Evolutionary conservation across 2,888 invertebrate genomes (phyloP).

Genomic region (Heliconius hortense): DNA sequence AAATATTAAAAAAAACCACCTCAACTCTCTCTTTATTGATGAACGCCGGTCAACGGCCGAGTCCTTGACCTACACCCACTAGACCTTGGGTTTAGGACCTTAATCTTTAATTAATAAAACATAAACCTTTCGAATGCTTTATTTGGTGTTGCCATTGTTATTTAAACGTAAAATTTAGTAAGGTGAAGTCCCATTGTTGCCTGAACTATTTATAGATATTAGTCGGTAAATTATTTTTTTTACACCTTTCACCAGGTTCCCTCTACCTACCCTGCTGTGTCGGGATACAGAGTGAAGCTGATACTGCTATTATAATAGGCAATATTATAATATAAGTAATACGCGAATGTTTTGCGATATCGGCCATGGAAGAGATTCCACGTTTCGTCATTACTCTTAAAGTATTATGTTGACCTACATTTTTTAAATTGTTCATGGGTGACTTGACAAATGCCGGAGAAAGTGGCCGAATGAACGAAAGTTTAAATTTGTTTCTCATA

Average conservation of each 20-base stretch:
- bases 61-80: constrained; percentile 66
- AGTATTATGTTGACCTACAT: constrained; percentile 43
- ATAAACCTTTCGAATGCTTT: not conserved
- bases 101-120: not conserved
- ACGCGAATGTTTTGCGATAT: not conserved
- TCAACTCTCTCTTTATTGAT: constrained; percentile 43
- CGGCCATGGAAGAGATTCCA: constrained; percentile 17
- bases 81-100: not conserved
- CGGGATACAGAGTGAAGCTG: too few relatives aligned
- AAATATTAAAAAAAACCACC: constrained; percentile 18
- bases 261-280: too few relatives aligned
- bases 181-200: not conserved
- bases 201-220: not conserved
- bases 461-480: constrained; percentile 43
- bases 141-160: not conserved
- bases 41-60: constrained; percentile 62
- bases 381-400: constrained; percentile 32
- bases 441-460: constrained; percentile 44
- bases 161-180: not conserved
- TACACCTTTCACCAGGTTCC: too few relatives aligned
- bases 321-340: not conserved
- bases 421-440: constrained; percentile 47
- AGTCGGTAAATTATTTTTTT: not conserved
- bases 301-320: not conserved
- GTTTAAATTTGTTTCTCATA: constrained; percentile 36